A percentile compares a stretch with the other conserved stretches of the same genome.
phyloP scores from a whole-genome alignment of 2,888 invertebrate genomes.

The Phyto melanocephala region DNA sequence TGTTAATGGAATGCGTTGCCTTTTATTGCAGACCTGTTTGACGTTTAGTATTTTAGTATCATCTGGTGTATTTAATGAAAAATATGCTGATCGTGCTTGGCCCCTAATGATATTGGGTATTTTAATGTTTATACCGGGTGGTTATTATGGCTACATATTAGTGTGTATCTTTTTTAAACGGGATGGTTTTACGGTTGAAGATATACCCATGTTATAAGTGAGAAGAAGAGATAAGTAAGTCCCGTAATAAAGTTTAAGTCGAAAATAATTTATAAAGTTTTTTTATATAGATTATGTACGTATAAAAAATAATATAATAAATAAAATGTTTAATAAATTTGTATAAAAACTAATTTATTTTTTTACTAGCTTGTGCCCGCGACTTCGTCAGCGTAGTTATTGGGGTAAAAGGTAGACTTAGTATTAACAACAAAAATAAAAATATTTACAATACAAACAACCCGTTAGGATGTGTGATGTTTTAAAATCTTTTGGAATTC shows the following conservation, averaged over 20 bases:
- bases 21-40: constrained; percentile 80
- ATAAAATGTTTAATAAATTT: too few relatives aligned
- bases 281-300: too few relatives aligned
- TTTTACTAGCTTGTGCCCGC: too few relatives aligned
- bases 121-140: constrained; percentile 94
- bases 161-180: constrained; percentile 83
- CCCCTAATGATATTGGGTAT: constrained; percentile 92
- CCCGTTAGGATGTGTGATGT: too few relatives aligned
- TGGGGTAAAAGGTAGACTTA: too few relatives aligned
- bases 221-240: neutral
- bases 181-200: constrained; percentile 70
- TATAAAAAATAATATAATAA: neutral
- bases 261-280: neutral
- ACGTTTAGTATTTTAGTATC: constrained; percentile 88
- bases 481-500: too few relatives aligned
- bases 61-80: constrained; percentile 88
- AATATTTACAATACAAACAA: too few relatives aligned
- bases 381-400: too few relatives aligned
- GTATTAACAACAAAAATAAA: too few relatives aligned
- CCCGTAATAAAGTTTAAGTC: constrained; percentile 21
- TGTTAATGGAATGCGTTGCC: neutral
- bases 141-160: constrained; percentile 93
- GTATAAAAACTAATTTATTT: too few relatives aligned
- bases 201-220: constrained; percentile 66
- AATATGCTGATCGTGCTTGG: constrained; percentile 93